Evolutionary conservation across 2,797 vertebrate species (phyloP), one percentile per base, ranked within the genome.

Genomic region (Psittacula derbiana): DNA sequence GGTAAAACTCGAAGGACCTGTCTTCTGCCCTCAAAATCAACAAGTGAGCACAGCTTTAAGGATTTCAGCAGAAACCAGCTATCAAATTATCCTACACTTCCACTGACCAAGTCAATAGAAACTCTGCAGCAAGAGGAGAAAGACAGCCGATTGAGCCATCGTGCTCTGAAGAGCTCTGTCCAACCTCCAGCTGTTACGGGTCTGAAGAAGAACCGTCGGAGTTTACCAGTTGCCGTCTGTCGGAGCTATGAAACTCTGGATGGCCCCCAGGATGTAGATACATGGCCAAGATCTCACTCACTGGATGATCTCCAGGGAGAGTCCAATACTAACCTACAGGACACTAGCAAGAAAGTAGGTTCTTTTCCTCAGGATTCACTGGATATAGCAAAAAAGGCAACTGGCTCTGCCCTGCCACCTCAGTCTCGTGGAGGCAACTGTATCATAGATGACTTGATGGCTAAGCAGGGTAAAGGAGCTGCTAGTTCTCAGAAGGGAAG

Each of bases 221-320:
- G 96, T 89, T 96, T 98, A 31, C 98, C 98, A 0, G 98, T 99
- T 74, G 98, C 98, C 0, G 97, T 98, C 62, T 99, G 99, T 88
- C 98, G 98, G 94, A 99, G 99, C 97, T 99, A 98, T 78, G 99
- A 99, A 97, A 98, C 98, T 92, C 98, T 99, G 92, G 99, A 99
- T 44, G 98, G 96, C 19, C 95, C 98, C 9, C 96, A 95, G 24
- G 86, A 96, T 28, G 90, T 96, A 17, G 96, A 93, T 19, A 30
- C 55, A 0, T 99, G 98, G 98, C 99, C 98, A 91, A 98, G 99
- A 33, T 99, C 99, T 73, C 99, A 98, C 74, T 99, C 99, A 11
- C 97, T 99, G 88, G 99, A 99, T 47, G 98, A 99, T 96, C 98
- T 99, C 75, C 98, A 98, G 80, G 98, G 98, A 96, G 98, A 98